Percentiles rank a stretch among this genome's conserved stretches.
phyloP scores from a whole-genome alignment of 2,113 vertebrate genomes.

The Crocuta crocuta region DNA sequence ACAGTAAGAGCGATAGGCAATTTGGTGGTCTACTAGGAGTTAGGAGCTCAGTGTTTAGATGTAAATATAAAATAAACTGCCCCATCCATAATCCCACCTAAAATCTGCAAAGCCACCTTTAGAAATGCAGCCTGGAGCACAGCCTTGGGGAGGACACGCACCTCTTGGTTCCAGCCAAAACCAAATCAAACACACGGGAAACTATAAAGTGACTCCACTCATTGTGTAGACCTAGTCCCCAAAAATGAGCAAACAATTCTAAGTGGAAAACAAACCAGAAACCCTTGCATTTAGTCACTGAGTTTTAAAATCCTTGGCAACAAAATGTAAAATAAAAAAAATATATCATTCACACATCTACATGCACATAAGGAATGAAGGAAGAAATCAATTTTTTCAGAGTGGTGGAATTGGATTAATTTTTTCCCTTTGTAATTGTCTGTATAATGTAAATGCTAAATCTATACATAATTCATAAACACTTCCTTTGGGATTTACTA shows the following conservation, averaged over 20 bases:
- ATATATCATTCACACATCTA: neutral
- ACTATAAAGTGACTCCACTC: neutral
- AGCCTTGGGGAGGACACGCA: neutral
- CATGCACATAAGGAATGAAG: neutral
- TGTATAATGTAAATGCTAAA: neutral
- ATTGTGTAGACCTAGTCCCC: neutral
- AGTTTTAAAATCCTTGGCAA: neutral
- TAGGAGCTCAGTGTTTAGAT: neutral
- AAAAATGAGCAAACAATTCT: neutral
- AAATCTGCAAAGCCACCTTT: neutral
- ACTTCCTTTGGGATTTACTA: neutral
- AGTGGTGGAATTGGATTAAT: neutral
- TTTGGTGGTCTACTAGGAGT: neutral
- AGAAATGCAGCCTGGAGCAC: neutral
- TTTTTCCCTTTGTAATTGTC: neutral
- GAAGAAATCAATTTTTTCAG: constrained; percentile 31
- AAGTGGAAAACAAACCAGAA: constrained; percentile 24
- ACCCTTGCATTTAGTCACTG: neutral
- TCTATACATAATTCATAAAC: neutral
- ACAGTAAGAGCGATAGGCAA: neutral
- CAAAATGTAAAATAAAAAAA: neutral
- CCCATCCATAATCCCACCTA: neutral
- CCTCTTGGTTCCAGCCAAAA: neutral
- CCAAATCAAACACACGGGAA: neutral
- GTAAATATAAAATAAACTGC: neutral